phyloP scores from a whole-genome alignment of 2,797 vertebrate species.

The Strix occidentalis region DNA sequence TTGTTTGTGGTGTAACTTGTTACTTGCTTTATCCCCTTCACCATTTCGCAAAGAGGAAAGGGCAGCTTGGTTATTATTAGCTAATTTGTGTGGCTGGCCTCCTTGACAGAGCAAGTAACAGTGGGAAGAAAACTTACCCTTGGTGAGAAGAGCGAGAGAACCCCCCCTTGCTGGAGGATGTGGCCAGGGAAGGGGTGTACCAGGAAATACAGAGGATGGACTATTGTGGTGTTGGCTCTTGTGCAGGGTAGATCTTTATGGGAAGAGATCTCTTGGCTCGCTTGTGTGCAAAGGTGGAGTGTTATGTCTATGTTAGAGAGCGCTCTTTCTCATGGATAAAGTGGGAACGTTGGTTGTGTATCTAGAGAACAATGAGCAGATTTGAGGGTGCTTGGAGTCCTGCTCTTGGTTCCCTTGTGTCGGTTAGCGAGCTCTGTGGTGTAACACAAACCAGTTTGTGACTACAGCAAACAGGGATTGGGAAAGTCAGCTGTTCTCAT shows the following conservation, averaged over 20 bases:
- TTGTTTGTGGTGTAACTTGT: not conserved
- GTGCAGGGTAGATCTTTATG: rapidly evolving
- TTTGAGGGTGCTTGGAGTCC: not conserved
- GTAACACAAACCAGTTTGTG: not conserved
- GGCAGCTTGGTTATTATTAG: not conserved
- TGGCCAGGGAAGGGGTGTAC: not conserved
- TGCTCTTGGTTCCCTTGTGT: not conserved
- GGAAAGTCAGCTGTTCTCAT: not conserved
- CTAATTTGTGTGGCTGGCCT: not conserved
- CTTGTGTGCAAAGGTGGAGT: not conserved
- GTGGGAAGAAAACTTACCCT: not conserved
- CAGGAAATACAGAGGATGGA: not conserved
- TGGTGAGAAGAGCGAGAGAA: not conserved
- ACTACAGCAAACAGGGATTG: not conserved
- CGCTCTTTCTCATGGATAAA: not conserved
- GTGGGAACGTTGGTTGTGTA: not conserved
- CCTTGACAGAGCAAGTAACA: not conserved
- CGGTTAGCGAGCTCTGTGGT: not conserved
- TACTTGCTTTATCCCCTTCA: not conserved
- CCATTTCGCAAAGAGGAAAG: not conserved
- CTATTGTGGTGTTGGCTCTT: not conserved
- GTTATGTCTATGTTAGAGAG: not conserved
- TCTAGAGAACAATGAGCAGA: not conserved
- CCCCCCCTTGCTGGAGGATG: rapidly evolving
- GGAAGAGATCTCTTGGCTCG: not conserved